Evolutionary conservation across 1,140 invertebrate species (phyloP).

Genomic region (Kradibia gibbosae): DNA sequence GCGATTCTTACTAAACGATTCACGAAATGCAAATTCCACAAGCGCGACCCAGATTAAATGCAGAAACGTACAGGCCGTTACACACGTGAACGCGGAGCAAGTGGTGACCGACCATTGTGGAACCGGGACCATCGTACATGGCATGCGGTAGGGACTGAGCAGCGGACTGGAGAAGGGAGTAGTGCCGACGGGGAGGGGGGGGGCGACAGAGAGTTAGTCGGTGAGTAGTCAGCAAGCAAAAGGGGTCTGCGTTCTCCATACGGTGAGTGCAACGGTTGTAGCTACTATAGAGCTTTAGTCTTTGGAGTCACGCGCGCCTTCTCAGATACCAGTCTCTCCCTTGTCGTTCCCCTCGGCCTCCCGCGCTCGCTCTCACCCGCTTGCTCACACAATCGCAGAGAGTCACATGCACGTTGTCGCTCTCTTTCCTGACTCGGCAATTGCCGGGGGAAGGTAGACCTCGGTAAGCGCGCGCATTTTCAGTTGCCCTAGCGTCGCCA

Average conservation of each 20-base stretch:
- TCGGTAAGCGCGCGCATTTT: constrained; percentile 41
- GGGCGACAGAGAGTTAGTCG: too few relatives aligned
- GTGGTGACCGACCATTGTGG: too few relatives aligned
- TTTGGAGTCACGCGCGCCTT: neutral
- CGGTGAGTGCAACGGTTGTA: neutral
- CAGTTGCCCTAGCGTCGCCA: constrained; percentile 48
- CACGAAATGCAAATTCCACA: constrained; percentile 49
- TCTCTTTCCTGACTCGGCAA: neutral
- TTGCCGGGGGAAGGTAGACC: constrained; percentile 1
- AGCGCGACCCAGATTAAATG: constrained; percentile 48
- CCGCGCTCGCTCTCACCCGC: neutral
- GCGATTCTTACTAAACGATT: neutral
- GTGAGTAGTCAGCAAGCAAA: too few relatives aligned
- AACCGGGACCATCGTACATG: too few relatives aligned
- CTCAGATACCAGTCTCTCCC: neutral
- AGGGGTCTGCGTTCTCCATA: neutral
- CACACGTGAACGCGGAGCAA: neutral
- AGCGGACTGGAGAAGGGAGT: neutral
- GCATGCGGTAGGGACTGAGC: too few relatives aligned
- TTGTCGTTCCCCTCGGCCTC: neutral
- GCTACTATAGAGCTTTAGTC: neutral
- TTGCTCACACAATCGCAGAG: too few relatives aligned
- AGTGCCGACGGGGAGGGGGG: neutral
- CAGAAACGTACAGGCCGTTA: neutral
- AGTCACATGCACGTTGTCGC: neutral